Conservation (phyloP, 2,888 invertebrate species). For the Amiota mariae region DNA sequence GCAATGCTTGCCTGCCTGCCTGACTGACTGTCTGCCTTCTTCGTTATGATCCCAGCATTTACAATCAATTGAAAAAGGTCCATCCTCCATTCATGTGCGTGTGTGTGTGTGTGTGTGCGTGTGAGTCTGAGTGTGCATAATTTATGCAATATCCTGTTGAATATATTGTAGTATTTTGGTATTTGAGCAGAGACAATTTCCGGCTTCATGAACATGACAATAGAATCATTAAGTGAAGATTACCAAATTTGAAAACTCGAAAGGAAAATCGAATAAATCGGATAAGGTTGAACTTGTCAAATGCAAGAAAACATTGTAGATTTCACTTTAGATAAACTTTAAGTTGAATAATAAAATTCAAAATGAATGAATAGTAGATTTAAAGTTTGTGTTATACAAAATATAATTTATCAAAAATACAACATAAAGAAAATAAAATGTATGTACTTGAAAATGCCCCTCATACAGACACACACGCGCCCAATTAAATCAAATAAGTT, state of each 20-base stretch:
- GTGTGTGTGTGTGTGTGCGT: not conserved
- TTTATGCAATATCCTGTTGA: slow-evolving; percentile 61
- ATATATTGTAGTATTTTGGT: slow-evolving; percentile 49
- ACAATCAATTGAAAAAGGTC: too few relatives aligned
- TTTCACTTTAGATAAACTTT: too few relatives aligned
- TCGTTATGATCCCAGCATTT: too few relatives aligned
- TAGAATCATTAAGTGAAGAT: slow-evolving; percentile 63
- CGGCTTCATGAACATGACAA: slow-evolving; percentile 62
- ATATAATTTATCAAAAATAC: slow-evolving; percentile 11
- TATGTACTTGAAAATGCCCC: not conserved
- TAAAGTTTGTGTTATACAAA: not conserved
- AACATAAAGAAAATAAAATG: not conserved
- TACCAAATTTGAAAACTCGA: slow-evolving; percentile 34
- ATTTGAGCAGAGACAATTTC: slow-evolving; percentile 63
- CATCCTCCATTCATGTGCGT: not conserved
- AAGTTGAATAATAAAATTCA: too few relatives aligned
- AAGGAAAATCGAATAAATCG: too few relatives aligned
- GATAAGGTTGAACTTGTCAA: too few relatives aligned
- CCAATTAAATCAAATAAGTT: slow-evolving; percentile 18
- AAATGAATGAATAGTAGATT: too few relatives aligned
- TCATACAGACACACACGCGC: not conserved
- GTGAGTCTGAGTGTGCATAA: slow-evolving; percentile 1
- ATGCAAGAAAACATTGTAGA: too few relatives aligned
- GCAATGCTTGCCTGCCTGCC: not conserved
- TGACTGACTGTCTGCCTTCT: not conserved